Percentiles rank a stretch among this genome's conserved stretches.
Conservation (phyloP, 2,113 vertebrate genomes). For the Coptodon bakossiorum region DNA sequence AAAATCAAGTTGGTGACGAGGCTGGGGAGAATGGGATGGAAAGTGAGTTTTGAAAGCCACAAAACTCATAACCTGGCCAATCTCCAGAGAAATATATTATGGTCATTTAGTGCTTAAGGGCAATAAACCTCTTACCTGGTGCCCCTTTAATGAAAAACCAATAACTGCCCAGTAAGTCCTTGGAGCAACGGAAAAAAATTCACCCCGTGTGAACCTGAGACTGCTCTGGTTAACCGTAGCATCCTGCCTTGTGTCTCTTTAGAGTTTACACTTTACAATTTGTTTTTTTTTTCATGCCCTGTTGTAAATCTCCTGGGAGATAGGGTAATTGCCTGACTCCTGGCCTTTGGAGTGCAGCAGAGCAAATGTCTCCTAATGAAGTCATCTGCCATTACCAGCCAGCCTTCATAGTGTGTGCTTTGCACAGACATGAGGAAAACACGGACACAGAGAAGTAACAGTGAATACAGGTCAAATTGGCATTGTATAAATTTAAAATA, state of each 20-base stretch:
- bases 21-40: background rate
- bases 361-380: constrained; percentile 31
- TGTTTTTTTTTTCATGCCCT: background rate
- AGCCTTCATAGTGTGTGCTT: background rate
- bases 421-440: background rate
- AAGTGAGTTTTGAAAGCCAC: background rate
- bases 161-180: background rate
- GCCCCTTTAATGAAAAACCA: background rate
- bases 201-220: background rate
- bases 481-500: background rate
- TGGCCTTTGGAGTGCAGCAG: constrained; percentile 10
- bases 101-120: background rate
- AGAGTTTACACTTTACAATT: background rate
- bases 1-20: background rate
- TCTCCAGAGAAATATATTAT: background rate
- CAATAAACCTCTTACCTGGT: background rate
- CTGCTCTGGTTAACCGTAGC: background rate
- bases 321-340: constrained; percentile 18
- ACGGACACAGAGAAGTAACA: background rate
- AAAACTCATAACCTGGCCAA: background rate
- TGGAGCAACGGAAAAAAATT: background rate
- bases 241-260: background rate
- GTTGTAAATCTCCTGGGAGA: background rate
- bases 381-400: background rate
- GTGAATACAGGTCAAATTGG: background rate